Evolutionary conservation across 2,888 invertebrate species (phyloP).

Genomic region (Mesorhabditis spiculigera): DNA sequence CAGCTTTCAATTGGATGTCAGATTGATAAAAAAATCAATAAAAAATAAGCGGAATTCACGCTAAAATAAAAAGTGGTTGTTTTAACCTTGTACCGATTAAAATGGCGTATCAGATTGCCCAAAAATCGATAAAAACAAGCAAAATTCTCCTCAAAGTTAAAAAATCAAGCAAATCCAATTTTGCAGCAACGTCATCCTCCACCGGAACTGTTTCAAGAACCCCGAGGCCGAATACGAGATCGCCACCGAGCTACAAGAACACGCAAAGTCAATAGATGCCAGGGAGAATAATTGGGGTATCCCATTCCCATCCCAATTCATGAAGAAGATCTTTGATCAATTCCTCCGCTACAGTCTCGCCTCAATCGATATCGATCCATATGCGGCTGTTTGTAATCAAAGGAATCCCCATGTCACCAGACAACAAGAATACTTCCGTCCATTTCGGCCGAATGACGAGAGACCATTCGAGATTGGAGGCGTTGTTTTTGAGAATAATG

Average conservation of each 20-base stretch:
- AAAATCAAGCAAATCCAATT: neutral
- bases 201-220: constrained; percentile 79
- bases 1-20: too few relatives aligned
- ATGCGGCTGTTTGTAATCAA: constrained; percentile 81
- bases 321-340: constrained; percentile 63
- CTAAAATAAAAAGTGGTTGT: neutral
- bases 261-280: constrained; percentile 87
- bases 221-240: constrained; percentile 86
- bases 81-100: neutral
- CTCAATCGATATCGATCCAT: constrained; percentile 82
- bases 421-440: constrained; percentile 45
- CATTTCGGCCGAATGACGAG: constrained; percentile 47
- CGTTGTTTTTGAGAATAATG: constrained; percentile 79
- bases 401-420: constrained; percentile 75
- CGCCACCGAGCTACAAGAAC: constrained; percentile 88
- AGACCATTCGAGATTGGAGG: constrained; percentile 63
- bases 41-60: too few relatives aligned
- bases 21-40: too few relatives aligned
- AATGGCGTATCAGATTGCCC: too few relatives aligned
- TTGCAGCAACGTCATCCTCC: constrained; percentile 79
- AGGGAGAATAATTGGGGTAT: constrained; percentile 87
- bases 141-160: neutral
- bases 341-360: constrained; percentile 84
- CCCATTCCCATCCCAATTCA: constrained; percentile 39
- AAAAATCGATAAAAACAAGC: neutral